Evolutionary conservation across 2,888 invertebrate genomes (phyloP).

Genomic region (Acleris cristana): DNA sequence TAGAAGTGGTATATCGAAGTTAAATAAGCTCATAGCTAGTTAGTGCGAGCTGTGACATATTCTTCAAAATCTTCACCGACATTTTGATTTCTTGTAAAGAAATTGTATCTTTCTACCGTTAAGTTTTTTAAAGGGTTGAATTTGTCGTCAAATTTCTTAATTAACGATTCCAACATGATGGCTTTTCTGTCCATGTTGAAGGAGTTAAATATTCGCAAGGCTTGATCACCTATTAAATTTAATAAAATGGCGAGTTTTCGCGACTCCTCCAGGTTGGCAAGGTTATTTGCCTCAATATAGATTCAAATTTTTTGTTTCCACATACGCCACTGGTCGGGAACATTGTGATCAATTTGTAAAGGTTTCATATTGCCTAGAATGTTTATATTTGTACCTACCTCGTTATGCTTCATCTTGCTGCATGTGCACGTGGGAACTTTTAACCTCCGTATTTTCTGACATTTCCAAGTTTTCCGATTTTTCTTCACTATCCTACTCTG

Average conservation of each 20-base stretch:
- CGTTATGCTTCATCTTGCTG: too few species aligned
- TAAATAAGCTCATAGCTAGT: neutral
- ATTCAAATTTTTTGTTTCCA: conserved; percentile 17
- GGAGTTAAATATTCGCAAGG: conserved; percentile 2
- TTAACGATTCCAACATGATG: neutral
- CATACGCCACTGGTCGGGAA: neutral
- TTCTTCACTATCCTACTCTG: too few species aligned
- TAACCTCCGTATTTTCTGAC: too few species aligned
- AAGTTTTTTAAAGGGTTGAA: conserved; percentile 6
- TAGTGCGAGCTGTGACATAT: neutral
- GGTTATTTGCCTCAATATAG: conserved; percentile 8
- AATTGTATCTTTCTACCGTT: conserved; percentile 9
- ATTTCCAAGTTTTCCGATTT: too few species aligned
- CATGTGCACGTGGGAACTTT: too few species aligned
- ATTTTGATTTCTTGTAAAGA: neutral
- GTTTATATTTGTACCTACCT: too few species aligned
- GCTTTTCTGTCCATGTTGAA: neutral
- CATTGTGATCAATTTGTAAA: neutral
- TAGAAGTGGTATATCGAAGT: too few species aligned
- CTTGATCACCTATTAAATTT: conserved; percentile 11
- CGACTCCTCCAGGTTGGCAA: neutral
- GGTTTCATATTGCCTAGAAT: neutral
- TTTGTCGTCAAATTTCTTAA: neutral
- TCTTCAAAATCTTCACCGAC: too few species aligned
- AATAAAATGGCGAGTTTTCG: conserved; percentile 8